Base-by-base conservation (phyloP, 2,113 vertebrate genomes). In the Tenrec ecaudatus region DNA sequence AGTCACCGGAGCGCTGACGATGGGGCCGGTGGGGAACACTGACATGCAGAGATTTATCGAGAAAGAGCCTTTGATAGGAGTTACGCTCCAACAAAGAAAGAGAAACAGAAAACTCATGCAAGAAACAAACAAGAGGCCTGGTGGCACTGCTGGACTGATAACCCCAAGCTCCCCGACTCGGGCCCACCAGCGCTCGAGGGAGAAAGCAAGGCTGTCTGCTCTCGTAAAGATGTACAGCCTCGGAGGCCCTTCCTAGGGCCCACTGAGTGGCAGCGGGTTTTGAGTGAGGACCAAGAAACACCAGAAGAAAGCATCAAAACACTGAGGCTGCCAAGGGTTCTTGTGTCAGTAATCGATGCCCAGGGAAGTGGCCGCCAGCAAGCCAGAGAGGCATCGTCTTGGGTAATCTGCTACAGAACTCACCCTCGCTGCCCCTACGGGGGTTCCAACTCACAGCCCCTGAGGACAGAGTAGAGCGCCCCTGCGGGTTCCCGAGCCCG, bases 21-120 rank as follows among this genome's bases (percentile, higher is more conserved):
- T 0, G 5, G 78, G 17, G 16, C 60, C 23, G 0, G 0, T 40
- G 64, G 38, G 15, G 68, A 11, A 14, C n/a, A 20, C 1, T 11
- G 2, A 5, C 31, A 68, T 69, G 40, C 5, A 53, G 43, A 47
- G 40, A 38, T 16, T n/a, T 8, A 1, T 16, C 25, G 60, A 69
- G 60, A 60, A 71, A 47, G 22, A 23, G n/a, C n/a, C 7, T 33
- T 71, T n/a, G 20, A 17, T n/a, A 2, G 19, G n/a, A 16, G 25
- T 71, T 71, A 71, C 5, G n/a, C 31, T 31, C n/a, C 68, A 69
- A n/a, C 31, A 33, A 33, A 71, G 2, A 40, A 40, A 40, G 40
- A 71, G n/a, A 71, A 71, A 68, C 14, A 15, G 66, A n/a, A 71
- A 71, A 33, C n/a, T 40, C 40, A 40, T 40, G 4, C 40, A 40